These are phyloP conservation scores for Julus scanicus DNA, from an alignment of 2,888 invertebrate species.

Conservation along the genomic window DNA sequence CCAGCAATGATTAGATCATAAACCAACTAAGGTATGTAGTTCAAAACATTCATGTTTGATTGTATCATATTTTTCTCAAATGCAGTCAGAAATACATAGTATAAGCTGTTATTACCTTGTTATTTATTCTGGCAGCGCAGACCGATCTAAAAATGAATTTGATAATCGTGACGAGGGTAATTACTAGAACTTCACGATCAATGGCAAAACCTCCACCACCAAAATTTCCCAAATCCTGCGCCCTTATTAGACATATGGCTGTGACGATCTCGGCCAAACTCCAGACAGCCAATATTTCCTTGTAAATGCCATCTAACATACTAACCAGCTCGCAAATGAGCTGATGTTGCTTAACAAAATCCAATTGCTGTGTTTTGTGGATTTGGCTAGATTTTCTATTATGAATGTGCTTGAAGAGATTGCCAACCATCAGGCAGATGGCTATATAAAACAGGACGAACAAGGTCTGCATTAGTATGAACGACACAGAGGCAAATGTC, in stretches of 20 bases:
- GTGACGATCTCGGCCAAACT: neutral
- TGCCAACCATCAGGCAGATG: neutral
- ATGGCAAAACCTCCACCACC: neutral
- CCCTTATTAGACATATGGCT: neutral
- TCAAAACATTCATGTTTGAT: too few species aligned
- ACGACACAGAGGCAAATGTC: neutral
- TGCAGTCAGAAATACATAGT: neutral
- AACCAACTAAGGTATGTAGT: too few species aligned
- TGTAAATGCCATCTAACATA: neutral
- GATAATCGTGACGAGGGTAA: neutral
- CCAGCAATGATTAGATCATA: too few species aligned
- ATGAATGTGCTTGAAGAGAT: neutral
- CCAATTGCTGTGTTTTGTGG: neutral
- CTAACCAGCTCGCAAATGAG: neutral
- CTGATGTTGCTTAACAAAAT: constrained; percentile 13
- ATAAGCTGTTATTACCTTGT: neutral
- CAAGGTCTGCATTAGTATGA: neutral
- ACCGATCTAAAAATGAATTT: neutral
- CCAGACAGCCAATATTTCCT: neutral
- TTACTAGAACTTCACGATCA: neutral
- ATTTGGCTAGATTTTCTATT: neutral
- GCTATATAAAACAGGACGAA: neutral
- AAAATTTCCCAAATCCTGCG: neutral
- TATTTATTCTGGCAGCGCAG: neutral
- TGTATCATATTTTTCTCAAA: too few species aligned